Base-by-base conservation (phyloP, 2,797 vertebrate genomes). In the Diplodus puntazzo region DNA sequence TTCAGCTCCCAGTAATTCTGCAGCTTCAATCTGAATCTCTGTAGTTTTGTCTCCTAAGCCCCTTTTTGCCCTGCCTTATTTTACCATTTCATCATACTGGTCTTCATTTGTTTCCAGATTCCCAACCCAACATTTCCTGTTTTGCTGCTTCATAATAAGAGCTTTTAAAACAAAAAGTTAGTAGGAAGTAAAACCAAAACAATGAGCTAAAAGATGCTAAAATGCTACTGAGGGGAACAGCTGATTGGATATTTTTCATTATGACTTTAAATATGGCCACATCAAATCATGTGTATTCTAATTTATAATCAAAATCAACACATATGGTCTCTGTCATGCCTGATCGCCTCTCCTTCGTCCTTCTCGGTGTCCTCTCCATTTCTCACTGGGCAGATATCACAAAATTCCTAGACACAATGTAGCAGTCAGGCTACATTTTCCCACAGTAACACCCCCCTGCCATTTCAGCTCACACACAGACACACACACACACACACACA, bases 361-460 rank as follows among this genome's bases (percentile, higher is more conserved):
- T 46, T 75, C 64, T 71, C 58, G 10, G 27, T 48, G 30, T 79
- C 23, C 62, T 50, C 61, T 61, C 64, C 14, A 54, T 72, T 72
- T 63, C 68, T 71, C 71, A 77, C 54, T 42, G 49, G 46, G 27
- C 13, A 78, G 52, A 81, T 69, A 78, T 75, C 59, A 54, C 73
- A 79, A 71, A 66, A 89, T 75, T 87, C 73, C 48, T 57, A 54
- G 43, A 77, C 68, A 80, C 66, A 69, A 66, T 73, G 55, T 25
- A 63, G 21, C 73, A 73, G 75, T 21, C 43, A 69, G 69, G 69
- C 74, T 80, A 67, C 59, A 73, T 79, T 71, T 82, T 84, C 68
- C 75, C 73, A 85, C 84, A 76, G 77, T 69, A 75, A 48, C 48
- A 66, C 54, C n/a, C 21, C 57, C 3, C 34, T 62, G 43, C 63